Base-by-base conservation (phyloP, 2,888 invertebrate species). In the Anticlea derivata region DNA sequence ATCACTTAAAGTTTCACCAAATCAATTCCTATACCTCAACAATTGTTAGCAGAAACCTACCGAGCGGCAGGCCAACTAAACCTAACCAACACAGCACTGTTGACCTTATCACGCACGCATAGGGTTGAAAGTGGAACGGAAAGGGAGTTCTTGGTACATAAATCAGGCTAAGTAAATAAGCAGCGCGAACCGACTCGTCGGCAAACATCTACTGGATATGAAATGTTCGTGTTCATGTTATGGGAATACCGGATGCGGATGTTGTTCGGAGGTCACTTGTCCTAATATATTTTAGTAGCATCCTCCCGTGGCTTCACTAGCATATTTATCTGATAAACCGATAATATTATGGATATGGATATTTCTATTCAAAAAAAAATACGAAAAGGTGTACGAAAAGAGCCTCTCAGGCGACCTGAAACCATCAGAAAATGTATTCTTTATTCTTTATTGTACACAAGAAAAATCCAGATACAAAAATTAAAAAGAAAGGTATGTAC, bases 1-100 rank as follows among this genome's bases (percentile, higher is more conserved):
- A 29, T 26, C 40, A 52, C 39, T 52, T 47, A 50, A 58, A 66
- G 61, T 67, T 68, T 59, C 55, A 47, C 51, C 39, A 48, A 65
- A 73, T 65, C 68, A 70, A 68, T 68, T 68, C 65, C 62, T 58
- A 52, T 60, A 55, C 63, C 65, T 69, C 68, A 69, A 69, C 70
- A 58, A 69, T 66, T 60, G 65, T 55, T 76, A 75, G 73, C 73
- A 73, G 73, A 70, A 74, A 70, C 63, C 70, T 63, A 70, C 55
- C 60, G 61, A 29, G 20, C 29, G 20, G 30, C 7, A 8, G 7
- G 26, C 44, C 34, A 20, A 27, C 43, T 24, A 17, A 1, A 17
- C 6, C 2, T 2, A 17, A 11, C 22, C 7, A 4, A n/a, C 12
- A 22, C 12, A 23, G n/a, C 1, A 41, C n/a, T 31, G n/a, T 29